Conservation (phyloP, 2,888 invertebrate genomes). For the Pilophorus perplexus region DNA sequence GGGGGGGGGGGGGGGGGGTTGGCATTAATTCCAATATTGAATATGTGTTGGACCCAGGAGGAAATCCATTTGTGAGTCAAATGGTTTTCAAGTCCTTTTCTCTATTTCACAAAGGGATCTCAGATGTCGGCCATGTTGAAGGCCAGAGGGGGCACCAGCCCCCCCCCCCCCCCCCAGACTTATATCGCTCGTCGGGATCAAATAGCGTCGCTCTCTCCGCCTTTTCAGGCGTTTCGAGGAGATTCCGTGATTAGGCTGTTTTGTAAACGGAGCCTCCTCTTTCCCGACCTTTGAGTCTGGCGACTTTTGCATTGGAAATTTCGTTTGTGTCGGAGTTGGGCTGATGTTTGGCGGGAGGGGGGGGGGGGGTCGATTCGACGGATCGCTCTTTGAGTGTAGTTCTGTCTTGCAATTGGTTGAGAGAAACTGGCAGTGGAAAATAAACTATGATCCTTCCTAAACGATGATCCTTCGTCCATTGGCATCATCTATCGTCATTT, state of each 20-base stretch:
- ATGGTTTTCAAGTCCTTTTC: background rate
- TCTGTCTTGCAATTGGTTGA: no score
- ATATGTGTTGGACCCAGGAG: background rate
- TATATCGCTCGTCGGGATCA: background rate
- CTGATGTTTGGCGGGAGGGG: no score
- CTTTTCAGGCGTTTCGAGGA: background rate
- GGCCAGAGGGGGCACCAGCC: no score
- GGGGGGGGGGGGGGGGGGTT: no score
- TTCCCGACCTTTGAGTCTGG: background rate
- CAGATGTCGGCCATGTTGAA: no score
- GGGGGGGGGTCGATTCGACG: no score
- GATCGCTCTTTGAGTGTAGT: no score
- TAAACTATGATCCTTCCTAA: no score
- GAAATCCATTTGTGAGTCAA: conserved; percentile 31
- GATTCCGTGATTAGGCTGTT: background rate
- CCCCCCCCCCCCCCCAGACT: background rate
- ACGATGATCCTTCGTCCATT: no score
- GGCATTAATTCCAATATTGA: background rate
- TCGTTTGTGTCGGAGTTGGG: background rate
- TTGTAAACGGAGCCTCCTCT: background rate
- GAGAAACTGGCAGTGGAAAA: no score
- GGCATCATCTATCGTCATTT: no score
- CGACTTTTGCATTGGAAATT: background rate
- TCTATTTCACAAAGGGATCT: background rate
- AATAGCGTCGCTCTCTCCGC: background rate